Conservation (phyloP, 2,113 vertebrate genomes). For the Apistogramma diplotaenia region DNA sequence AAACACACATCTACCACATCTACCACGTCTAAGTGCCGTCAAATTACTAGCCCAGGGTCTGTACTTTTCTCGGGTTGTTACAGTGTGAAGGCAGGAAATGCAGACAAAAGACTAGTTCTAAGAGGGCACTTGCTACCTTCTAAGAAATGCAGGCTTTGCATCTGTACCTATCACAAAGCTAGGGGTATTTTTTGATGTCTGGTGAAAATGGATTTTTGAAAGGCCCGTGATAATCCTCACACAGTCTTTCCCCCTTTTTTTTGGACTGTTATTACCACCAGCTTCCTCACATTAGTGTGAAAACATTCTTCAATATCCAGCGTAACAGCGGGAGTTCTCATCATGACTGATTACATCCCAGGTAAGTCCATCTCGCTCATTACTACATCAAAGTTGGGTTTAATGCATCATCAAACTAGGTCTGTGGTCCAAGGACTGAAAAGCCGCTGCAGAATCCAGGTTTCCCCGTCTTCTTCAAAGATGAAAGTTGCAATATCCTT, state of each 20-base stretch:
- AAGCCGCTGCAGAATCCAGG: slow-evolving; percentile 21
- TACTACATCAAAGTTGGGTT: slow-evolving; percentile 33
- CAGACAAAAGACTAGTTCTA: slow-evolving; percentile 59
- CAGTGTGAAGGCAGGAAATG: slow-evolving; percentile 62
- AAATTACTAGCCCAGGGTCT: slow-evolving; percentile 61
- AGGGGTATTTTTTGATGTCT: slow-evolving; percentile 40
- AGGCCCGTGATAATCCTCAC: slow-evolving; percentile 34
- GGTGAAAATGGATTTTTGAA: slow-evolving; percentile 58
- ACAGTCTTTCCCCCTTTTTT: slow-evolving; percentile 26
- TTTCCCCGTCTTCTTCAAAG: slow-evolving; percentile 8
- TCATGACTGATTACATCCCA: slow-evolving; percentile 30
- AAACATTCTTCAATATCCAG: slow-evolving; percentile 57
- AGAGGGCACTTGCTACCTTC: slow-evolving; percentile 48
- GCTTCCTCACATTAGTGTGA: slow-evolving; percentile 29
- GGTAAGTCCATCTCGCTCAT: slow-evolving; percentile 30
- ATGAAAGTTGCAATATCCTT: slow-evolving; percentile 1
- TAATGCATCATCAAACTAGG: background rate
- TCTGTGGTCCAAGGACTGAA: slow-evolving; percentile 21
- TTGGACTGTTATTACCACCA: slow-evolving; percentile 21
- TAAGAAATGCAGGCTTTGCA: slow-evolving; percentile 43
- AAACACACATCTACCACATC: slow-evolving; percentile 50
- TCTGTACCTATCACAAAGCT: slow-evolving; percentile 51
- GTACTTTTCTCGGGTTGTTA: slow-evolving; percentile 57
- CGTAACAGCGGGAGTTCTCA: slow-evolving; percentile 41
- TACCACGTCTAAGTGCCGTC: slow-evolving; percentile 52